A percentile compares a stretch with the other conserved stretches of the same genome.
phyloP scores from a whole-genome alignment of 2,113 vertebrate species.

The Ploceus nigricollis region DNA sequence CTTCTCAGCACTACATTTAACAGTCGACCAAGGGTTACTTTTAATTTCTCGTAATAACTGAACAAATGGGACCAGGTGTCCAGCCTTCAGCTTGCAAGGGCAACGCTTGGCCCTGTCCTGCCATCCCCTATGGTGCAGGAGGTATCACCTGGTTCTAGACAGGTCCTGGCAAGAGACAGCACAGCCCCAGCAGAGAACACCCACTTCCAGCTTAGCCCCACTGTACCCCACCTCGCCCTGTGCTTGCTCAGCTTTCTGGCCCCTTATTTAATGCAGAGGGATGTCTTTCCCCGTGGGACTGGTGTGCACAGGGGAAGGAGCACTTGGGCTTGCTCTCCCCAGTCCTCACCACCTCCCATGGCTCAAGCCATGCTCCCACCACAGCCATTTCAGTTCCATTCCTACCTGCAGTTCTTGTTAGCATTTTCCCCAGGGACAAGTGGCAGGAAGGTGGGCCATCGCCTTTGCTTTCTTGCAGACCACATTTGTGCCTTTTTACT shows the following conservation, averaged over 20 bases:
- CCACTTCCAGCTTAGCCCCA: not conserved
- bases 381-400: not conserved
- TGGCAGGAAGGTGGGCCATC: not conserved
- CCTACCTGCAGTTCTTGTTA: not conserved
- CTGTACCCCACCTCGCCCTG: not conserved
- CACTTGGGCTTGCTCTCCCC: not conserved
- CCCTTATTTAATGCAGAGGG: not conserved
- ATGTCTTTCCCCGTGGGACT: not conserved
- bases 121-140: rapidly evolving
- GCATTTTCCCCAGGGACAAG: not conserved
- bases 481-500: not conserved
- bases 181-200: not conserved
- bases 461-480: not conserved
- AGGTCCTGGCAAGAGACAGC: not conserved
- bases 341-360: rapidly evolving
- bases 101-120: not conserved
- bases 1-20: not conserved
- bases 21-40: not conserved
- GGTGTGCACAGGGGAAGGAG: not conserved
- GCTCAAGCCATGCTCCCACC: not conserved
- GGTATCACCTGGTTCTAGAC: not conserved
- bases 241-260: not conserved
- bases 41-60: not conserved
- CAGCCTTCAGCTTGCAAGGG: not conserved
- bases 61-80: not conserved